Percentiles rank a stretch among this genome's conserved stretches.
Conservation (phyloP, 2,888 invertebrate genomes). For the Prosapia bicincta region DNA sequence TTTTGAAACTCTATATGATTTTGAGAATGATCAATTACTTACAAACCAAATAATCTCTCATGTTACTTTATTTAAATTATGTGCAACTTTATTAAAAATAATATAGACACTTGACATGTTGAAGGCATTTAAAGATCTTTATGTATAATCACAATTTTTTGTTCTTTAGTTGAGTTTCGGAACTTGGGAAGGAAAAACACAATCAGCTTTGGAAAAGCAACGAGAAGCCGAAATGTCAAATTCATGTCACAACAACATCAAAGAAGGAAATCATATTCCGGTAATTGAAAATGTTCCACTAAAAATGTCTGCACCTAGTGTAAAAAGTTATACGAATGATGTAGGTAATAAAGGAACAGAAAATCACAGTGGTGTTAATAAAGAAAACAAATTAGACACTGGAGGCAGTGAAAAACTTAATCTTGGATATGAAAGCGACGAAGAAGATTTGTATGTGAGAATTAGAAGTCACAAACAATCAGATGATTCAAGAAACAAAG, state of each 20-base stretch:
- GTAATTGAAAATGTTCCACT: slow-evolving; percentile 21
- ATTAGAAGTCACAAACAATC: slow-evolving; percentile 12
- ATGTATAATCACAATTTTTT: no score
- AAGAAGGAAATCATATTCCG: slow-evolving; percentile 20
- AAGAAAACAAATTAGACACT: slow-evolving; percentile 13
- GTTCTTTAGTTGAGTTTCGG: neutral
- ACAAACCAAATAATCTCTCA: no score
- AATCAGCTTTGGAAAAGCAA: slow-evolving; percentile 16
- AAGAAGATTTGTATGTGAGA: slow-evolving; percentile 7
- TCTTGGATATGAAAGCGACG: slow-evolving; percentile 21
- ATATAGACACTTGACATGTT: no score
- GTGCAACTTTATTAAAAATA: no score
- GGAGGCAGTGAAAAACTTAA: slow-evolving; percentile 23
- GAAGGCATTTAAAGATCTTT: no score
- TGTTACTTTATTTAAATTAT: no score
- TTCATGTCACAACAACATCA: slow-evolving; percentile 2
- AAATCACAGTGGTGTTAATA: slow-evolving; percentile 14
- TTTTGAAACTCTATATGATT: no score
- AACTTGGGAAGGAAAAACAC: neutral
- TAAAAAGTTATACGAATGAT: slow-evolving; percentile 17
- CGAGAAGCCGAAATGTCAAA: slow-evolving; percentile 19
- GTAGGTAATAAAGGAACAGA: slow-evolving; percentile 10
- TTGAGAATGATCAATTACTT: no score
- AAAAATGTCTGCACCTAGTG: slow-evolving; percentile 10
- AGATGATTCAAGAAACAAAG: slow-evolving; percentile 17